A percentile compares a stretch with the other conserved stretches of the same genome.
Conservation (phyloP, 1,140 invertebrate species). For the Dendrolimus punctatus region DNA sequence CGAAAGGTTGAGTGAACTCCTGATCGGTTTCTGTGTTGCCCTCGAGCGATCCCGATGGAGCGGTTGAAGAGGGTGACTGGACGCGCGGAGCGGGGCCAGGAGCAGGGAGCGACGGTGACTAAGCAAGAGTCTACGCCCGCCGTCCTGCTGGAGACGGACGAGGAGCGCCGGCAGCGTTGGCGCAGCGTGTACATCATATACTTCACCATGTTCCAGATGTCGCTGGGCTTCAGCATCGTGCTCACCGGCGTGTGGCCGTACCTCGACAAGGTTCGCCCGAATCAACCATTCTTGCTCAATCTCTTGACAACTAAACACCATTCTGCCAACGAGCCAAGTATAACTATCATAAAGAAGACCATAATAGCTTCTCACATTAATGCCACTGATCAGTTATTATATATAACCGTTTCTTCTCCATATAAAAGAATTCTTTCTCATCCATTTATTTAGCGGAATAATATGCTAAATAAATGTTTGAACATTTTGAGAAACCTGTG, state of each 20-base stretch:
- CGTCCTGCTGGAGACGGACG: slow-evolving; percentile 76
- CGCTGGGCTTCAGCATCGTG: slow-evolving; percentile 91
- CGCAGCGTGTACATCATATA: slow-evolving; percentile 89
- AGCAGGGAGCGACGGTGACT: slow-evolving; percentile 3
- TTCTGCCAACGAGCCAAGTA: background rate
- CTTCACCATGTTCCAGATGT: slow-evolving; percentile 95
- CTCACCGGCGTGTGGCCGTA: slow-evolving; percentile 93
- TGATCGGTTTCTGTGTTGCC: slow-evolving; percentile 2
- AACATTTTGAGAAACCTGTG: too few relatives aligned
- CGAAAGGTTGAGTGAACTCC: slow-evolving; percentile 4
- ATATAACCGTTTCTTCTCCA: too few relatives aligned
- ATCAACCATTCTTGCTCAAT: background rate
- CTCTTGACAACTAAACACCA: background rate
- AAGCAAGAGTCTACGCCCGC: slow-evolving; percentile 8
- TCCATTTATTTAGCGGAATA: too few relatives aligned
- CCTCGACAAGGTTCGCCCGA: slow-evolving; percentile 80
- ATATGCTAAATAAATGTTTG: too few relatives aligned
- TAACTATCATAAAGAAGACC: background rate
- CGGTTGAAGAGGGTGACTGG: slow-evolving; percentile 18
- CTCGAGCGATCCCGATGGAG: slow-evolving; percentile 16
- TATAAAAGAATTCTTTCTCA: too few relatives aligned
- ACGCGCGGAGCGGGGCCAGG: slow-evolving; percentile 6
- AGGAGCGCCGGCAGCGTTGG: slow-evolving; percentile 80
- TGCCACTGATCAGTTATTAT: too few relatives aligned
- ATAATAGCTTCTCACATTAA: too few relatives aligned